Base-by-base conservation (phyloP, 1,140 invertebrate genomes). In the Carcinoscorpius rotundicauda region DNA sequence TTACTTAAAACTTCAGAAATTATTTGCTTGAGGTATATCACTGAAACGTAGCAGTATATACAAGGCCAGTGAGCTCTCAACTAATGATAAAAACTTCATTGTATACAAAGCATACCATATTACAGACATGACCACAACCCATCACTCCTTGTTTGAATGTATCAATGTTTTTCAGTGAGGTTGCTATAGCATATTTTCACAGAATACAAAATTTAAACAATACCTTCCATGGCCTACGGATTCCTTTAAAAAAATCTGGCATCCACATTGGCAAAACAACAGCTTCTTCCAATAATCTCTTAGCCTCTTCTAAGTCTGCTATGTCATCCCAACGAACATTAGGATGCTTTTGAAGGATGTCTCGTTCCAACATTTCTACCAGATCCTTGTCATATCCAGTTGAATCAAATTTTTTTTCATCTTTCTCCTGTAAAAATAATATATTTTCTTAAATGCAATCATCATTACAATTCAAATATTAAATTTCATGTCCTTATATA, bases 231-330 rank as follows among this genome's bases (percentile, higher is more conserved):
- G 89, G 90, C 69, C 89, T 77, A 49, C 93, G 82, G 71, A 98
- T 98, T 50, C 93, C 93, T 84, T 92, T 97, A 76, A 99, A 99
- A 78, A 94, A 98, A 74, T 98, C 93, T 4, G 97, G 96, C 87
- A 99, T 97, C 82, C 91, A 87, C 85, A 98, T 91, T 6, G 97
- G 97, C 71, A 99, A 80, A 11, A 99, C 94, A 29, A 98, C 94
- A 62, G 97, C 96, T 82, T 99, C 97, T 78, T 98, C 93, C 29
- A 99, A 78, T 51, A 98, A 77, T 68, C 90, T 81, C 78, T 99
- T 99, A 3, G 95, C 96, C 76, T 98, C 93, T 29, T 87, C 81
- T 59, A 99, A 81, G 80, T 97, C 96, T 8, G 96, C 95, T 75
- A 99, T 98, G 76, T 99, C 96, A 75, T 91, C 89, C 95, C 96